These are phyloP conservation scores for Eupeodes latifasciatus DNA, from an alignment of 2,888 invertebrate genomes.

Conservation along the genomic window DNA sequence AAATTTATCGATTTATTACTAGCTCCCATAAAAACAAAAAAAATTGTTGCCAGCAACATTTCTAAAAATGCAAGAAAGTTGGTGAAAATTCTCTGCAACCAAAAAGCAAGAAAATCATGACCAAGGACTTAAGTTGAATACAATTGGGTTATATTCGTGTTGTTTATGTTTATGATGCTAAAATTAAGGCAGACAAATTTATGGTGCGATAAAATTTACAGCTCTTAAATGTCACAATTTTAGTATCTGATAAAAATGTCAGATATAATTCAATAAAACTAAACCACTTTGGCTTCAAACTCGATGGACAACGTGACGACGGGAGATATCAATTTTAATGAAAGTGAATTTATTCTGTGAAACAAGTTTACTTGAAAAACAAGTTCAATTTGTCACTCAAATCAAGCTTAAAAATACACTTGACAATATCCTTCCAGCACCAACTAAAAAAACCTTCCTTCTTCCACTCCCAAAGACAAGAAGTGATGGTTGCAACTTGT, in stretches of 20 bases:
- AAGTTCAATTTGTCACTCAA: constrained; percentile 13
- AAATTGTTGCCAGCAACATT: too few species aligned
- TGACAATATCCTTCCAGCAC: constrained; percentile 12
- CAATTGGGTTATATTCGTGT: neutral
- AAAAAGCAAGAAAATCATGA: neutral
- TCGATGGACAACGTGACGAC: neutral
- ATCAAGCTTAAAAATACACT: neutral
- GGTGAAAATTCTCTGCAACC: too few species aligned
- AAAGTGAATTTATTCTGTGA: neutral
- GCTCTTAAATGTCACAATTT: neutral
- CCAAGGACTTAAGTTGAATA: too few species aligned
- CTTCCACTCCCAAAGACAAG: constrained; percentile 30
- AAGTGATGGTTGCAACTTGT: constrained; percentile 35
- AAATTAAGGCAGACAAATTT: neutral
- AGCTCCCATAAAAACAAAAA: too few species aligned
- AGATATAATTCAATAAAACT: constrained; percentile 9
- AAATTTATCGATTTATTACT: too few species aligned
- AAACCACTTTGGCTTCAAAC: neutral
- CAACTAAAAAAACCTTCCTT: neutral
- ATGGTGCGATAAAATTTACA: neutral
- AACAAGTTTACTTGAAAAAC: neutral
- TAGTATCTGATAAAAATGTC: constrained; percentile 1
- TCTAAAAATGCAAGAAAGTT: too few species aligned
- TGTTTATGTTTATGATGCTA: neutral
- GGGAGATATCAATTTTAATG: neutral